Percentiles rank a stretch among this genome's conserved stretches.
phyloP scores from a whole-genome alignment of 2,113 vertebrate species.

The Elanus axillaris region DNA sequence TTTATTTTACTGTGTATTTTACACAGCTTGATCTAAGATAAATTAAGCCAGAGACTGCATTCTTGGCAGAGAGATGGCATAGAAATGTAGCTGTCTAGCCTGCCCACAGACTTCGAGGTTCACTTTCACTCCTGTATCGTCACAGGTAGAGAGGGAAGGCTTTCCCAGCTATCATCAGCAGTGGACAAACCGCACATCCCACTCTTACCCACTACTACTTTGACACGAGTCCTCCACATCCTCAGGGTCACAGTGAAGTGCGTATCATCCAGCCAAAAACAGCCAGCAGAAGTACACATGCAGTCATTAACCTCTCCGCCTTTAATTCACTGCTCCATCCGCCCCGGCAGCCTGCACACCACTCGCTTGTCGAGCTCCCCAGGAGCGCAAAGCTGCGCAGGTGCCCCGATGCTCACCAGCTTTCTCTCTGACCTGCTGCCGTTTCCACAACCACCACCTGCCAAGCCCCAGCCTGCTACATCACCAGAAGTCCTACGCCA shows the following conservation, averaged over 20 bases:
- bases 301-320: background rate
- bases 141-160: background rate
- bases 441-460: background rate
- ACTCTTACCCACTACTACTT: background rate
- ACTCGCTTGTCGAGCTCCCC: background rate
- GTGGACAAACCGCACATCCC: background rate
- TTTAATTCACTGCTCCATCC: background rate
- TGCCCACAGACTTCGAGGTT: background rate
- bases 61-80: background rate
- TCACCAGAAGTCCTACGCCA: background rate
- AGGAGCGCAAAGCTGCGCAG: background rate
- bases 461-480: background rate
- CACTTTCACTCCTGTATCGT: background rate
- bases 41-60: background rate
- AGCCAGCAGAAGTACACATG: background rate
- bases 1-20: background rate
- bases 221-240: background rate
- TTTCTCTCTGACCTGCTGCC: background rate
- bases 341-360: background rate
- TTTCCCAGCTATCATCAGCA: accelerated
- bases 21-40: background rate
- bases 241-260: background rate
- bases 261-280: background rate
- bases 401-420: background rate
- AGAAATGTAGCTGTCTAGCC: background rate